These are phyloP conservation scores for Acleris holmiana DNA, from an alignment of 2,888 invertebrate genomes.

Conservation along the genomic window DNA sequence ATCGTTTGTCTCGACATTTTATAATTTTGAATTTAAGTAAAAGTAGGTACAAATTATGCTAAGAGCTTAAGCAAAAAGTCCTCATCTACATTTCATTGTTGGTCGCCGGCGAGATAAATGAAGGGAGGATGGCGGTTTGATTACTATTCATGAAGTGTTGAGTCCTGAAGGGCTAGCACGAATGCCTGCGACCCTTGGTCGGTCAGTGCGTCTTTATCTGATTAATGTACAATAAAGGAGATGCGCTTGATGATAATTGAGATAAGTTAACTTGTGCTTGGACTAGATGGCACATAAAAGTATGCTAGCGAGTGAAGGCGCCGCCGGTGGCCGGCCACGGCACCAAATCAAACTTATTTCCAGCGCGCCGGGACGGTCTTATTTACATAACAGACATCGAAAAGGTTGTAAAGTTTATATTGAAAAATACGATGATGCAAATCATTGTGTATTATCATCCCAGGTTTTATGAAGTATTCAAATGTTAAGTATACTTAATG, in stretches of 20 bases:
- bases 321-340: slow-evolving; percentile 46
- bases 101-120: slow-evolving; percentile 65
- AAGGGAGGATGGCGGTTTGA: slow-evolving; percentile 64
- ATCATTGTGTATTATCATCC: too few species aligned
- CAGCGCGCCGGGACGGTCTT: slow-evolving; percentile 58
- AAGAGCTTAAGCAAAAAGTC: slow-evolving; percentile 63
- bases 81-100: slow-evolving; percentile 73
- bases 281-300: too few species aligned
- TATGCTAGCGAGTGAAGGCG: not conserved
- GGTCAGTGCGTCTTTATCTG: too few species aligned
- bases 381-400: slow-evolving; percentile 61
- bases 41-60: slow-evolving; percentile 61
- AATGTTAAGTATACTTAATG: too few species aligned
- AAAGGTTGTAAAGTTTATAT: slow-evolving; percentile 12
- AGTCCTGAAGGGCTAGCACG: slow-evolving; percentile 43
- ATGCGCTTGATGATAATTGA: too few species aligned
- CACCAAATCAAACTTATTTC: slow-evolving; percentile 65
- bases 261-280: too few species aligned
- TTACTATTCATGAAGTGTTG: slow-evolving; percentile 74
- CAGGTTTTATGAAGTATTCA: too few species aligned
- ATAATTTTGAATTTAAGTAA: slow-evolving; percentile 59
- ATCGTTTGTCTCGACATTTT: slow-evolving; percentile 52
- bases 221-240: too few species aligned
- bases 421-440: not conserved
- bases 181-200: slow-evolving; percentile 6